Evolutionary conservation across 2,888 invertebrate genomes (phyloP).

Genomic region (Opisthograptis luteolata): DNA sequence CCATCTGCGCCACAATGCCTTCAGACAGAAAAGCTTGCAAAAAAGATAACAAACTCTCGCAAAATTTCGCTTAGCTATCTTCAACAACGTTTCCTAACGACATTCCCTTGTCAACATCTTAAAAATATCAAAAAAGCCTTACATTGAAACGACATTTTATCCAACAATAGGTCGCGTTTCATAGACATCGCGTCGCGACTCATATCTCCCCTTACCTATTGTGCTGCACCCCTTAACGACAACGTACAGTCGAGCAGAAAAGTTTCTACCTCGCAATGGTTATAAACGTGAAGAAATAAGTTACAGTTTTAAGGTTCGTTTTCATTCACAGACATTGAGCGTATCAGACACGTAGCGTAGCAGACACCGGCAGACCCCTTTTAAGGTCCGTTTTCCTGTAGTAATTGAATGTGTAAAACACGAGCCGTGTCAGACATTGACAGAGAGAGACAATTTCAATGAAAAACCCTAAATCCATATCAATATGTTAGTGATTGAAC

Average conservation of each 20-base stretch:
- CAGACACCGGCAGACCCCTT: no score
- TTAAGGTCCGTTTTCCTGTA: no score
- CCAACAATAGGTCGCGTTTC: conserved; percentile 30
- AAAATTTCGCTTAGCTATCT: conserved; percentile 5
- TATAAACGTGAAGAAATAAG: background rate
- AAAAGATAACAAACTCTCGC: background rate
- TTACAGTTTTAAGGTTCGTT: no score
- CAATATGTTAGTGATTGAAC: no score
- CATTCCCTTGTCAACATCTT: conserved; percentile 3
- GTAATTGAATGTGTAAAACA: no score
- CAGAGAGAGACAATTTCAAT: no score
- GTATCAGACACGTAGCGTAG: no score
- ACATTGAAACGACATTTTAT: conserved; percentile 30
- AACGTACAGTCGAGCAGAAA: conserved; percentile 17
- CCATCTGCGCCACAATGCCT: no score
- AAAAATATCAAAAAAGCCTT: conserved; percentile 21
- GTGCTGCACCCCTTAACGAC: conserved; percentile 28
- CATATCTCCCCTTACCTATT: conserved; percentile 34
- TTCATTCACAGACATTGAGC: no score
- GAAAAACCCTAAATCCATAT: no score
- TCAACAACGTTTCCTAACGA: conserved; percentile 3
- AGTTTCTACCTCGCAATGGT: background rate
- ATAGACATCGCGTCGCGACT: conserved; percentile 14
- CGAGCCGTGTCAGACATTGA: no score
- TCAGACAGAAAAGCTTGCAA: no score